These are phyloP conservation scores for Tachysurus fulvidraco DNA, from an alignment of 2,113 vertebrate species.

Conservation along the genomic window DNA sequence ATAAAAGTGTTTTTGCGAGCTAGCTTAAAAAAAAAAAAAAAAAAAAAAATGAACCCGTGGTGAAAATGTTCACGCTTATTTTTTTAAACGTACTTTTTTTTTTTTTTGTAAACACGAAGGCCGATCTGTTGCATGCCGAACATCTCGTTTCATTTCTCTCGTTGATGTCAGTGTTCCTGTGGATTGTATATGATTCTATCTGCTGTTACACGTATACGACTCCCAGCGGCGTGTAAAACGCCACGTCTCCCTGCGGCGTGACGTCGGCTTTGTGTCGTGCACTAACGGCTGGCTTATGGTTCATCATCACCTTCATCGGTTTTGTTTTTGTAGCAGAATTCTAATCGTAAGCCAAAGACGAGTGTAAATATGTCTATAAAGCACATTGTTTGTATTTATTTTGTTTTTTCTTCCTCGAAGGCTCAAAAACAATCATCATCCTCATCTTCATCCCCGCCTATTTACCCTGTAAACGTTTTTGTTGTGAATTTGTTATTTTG, in stretches of 20 bases:
- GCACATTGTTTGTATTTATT: constrained; percentile 99
- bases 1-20: background rate
- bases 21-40: background rate
- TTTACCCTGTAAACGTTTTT: constrained; percentile 84
- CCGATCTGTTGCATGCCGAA: constrained; percentile 79
- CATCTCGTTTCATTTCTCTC: constrained; percentile 63
- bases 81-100: constrained; percentile 62
- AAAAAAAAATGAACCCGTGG: no score
- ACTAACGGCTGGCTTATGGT: constrained; percentile 87
- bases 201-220: constrained; percentile 39
- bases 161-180: constrained; percentile 51
- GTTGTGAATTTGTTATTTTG: constrained; percentile 81
- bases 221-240: constrained; percentile 37
- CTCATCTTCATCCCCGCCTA: constrained; percentile 78
- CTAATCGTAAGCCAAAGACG: constrained; percentile 99
- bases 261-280: constrained; percentile 83
- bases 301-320: constrained; percentile 66
- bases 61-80: background rate
- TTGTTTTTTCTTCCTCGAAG: constrained; percentile 81
- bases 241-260: constrained; percentile 48
- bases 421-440: constrained; percentile 84
- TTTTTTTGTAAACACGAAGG: constrained; percentile 65
- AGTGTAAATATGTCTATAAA: constrained; percentile 99
- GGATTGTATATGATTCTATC: constrained; percentile 37
- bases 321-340: constrained; percentile 84